Evolutionary conservation across 2,113 vertebrate genomes (phyloP), one percentile per base, ranked within the genome.

Genomic region (Phoenicopterus ruber): DNA sequence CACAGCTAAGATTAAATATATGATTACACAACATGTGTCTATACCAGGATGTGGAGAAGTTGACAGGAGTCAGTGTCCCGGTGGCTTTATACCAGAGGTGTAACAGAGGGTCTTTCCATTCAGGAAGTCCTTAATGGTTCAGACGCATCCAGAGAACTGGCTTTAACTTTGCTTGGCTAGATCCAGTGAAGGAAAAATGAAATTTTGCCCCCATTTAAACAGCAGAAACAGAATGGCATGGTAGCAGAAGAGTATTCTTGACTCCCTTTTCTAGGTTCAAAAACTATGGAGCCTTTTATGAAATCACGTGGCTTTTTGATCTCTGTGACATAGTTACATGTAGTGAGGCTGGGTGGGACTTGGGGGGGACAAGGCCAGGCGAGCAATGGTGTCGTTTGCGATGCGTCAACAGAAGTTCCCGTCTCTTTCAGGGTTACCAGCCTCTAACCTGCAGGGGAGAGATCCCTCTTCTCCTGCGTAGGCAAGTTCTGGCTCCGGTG

Each of bases 311-410:
- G 5, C 8, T 66, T 54, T 72, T 57, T 26, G n/a, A 42, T 26
- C 13, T 29, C 57, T n/a, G 7, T 67, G 61, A 13, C 4, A 10
- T 0, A 2, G 15, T 38, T 63, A 26, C 20, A 2, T 3, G 4
- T 12, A 11, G 44, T 17, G 49, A 54, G 44, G 22, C 18, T 11
- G 4, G 2, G 7, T 67, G 22, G 54, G 32, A 15, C 44, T 15
- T 2, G 12, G 19, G 49, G 36, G 25, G 73, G 47, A 26, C 3
- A 4, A 11, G 40, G 3, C n/a, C 10, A 44, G 38, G 50, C 55
- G 24, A 15, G 28, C 58, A 32, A 1, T 6, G 28, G 20, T 44
- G 57, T 5, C 9, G 1, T 50, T 36, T 82, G 11, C 20, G 32
- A 2, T 2, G 11, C 42, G 44, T 1, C 18, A 36, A 9, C 14